These are phyloP conservation scores for Ctenochaetus hawaiiensis DNA, from an alignment of 2,797 vertebrate genomes.

Conservation along the genomic window DNA sequence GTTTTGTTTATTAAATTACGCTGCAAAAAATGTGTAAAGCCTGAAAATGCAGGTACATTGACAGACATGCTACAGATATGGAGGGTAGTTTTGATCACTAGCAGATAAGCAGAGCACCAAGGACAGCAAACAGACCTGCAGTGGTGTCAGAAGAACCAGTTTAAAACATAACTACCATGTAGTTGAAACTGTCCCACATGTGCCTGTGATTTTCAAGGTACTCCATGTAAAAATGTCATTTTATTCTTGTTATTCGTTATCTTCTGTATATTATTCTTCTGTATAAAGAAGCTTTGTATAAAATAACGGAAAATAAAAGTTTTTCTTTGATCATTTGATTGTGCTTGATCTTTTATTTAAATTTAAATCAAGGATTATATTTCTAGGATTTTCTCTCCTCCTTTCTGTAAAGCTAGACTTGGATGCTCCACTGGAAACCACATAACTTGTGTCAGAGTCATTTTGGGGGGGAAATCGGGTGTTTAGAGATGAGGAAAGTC, in stretches of 20 bases:
- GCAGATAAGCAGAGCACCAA: constrained; percentile 26
- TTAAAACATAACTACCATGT: constrained; percentile 82
- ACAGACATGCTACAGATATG: constrained; percentile 70
- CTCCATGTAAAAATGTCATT: constrained; percentile 73
- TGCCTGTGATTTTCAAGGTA: constrained; percentile 79
- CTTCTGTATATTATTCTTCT: constrained; percentile 75
- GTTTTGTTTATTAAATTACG: constrained; percentile 61
- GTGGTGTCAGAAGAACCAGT: constrained; percentile 44
- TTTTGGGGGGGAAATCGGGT: not conserved
- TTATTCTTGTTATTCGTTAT: constrained; percentile 57
- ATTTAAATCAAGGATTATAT: not conserved
- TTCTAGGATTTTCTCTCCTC: not conserved
- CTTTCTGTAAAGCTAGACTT: no score
- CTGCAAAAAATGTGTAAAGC: constrained; percentile 53
- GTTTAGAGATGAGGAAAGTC: not conserved
- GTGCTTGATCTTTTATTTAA: not conserved
- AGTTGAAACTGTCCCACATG: constrained; percentile 81
- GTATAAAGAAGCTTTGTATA: constrained; percentile 83
- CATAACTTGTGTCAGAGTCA: not conserved
- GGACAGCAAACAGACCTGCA: constrained; percentile 43
- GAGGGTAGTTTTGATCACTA: constrained; percentile 67
- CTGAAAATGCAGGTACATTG: constrained; percentile 80
- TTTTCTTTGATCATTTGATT: constrained; percentile 55
- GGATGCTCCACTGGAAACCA: not conserved
- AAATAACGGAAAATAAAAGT: constrained; percentile 77